Percentiles rank a stretch among this genome's conserved stretches.
Evolutionary conservation across 2,888 invertebrate species (phyloP).

Genomic region (Sclerodermus sp.): DNA sequence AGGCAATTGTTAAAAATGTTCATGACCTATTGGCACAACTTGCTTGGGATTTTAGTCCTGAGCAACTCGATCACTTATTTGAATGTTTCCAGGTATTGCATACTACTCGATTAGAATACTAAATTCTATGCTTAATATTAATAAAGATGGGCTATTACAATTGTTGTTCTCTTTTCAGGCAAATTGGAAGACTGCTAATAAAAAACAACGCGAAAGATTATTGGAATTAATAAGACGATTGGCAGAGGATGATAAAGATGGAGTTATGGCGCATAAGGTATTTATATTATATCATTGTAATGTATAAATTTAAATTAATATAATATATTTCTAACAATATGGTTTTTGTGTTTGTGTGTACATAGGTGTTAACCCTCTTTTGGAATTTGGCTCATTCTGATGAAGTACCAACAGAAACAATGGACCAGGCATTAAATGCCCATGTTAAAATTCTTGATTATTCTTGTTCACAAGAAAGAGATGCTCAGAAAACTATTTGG

Average conservation of each 20-base stretch:
- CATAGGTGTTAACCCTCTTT: conserved; percentile 85
- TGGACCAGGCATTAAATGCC: conserved; percentile 93
- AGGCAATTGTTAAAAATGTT: conserved; percentile 97
- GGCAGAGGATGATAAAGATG: conserved; percentile 98
- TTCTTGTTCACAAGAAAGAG: conserved; percentile 95
- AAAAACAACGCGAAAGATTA: conserved; percentile 92
- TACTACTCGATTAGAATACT: neutral
- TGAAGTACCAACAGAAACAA: conserved; percentile 94
- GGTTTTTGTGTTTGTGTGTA: conserved; percentile 4
- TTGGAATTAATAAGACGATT: conserved; percentile 91
- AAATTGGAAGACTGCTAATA: conserved; percentile 94
- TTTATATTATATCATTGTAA: conserved; percentile 1
- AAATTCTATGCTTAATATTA: no score
- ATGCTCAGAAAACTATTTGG: conserved; percentile 95
- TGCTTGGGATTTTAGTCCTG: conserved; percentile 97
- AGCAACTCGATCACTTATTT: conserved; percentile 95
- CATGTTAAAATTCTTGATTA: conserved; percentile 97
- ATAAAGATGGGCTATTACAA: no score
- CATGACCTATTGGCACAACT: conserved; percentile 94
- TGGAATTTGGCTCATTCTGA: conserved; percentile 97
- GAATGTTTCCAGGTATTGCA: conserved; percentile 96
- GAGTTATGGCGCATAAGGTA: conserved; percentile 97
- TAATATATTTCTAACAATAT: neutral
- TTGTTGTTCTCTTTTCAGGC: conserved; percentile 62
- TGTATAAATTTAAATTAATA: conserved; percentile 5